Evolutionary conservation across 2,888 invertebrate genomes (phyloP), one percentile per base, ranked within the genome.

Genomic region (Caenorhabditis becei): DNA sequence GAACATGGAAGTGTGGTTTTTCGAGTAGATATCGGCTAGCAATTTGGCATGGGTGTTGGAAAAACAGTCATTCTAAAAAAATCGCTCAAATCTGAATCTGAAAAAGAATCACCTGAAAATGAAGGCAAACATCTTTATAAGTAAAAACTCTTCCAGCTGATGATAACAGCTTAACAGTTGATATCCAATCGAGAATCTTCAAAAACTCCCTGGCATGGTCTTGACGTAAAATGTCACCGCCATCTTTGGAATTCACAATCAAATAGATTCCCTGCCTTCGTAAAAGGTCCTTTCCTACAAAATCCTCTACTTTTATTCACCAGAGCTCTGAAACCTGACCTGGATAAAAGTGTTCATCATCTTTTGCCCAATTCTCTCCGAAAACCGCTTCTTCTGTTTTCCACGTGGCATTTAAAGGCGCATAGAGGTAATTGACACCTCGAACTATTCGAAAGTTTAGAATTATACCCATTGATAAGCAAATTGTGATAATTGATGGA

Each of bases 51-150:
- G 89, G 1, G 83, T 58, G 69, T 89, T 89, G 16, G 82, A 63
- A 77, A 89, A 89, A 49, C 89, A 89, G 23, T 87, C 83, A 67
- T 88, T 89, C 84, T 87, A 84, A 59, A n/a, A n/a, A n/a, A 89
- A 87, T 24, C 10, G 4, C 5, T 47, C 26, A 5, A 24, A 26
- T 5, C 10, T 18, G 16, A 53, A 54, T 11, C 18, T 20, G 35
- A 51, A 23, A 3, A 16, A 49, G 14, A 24, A 2, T 14, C 16
- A 82, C 85, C 75, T 85, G 86, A 72, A 86, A 86, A 37, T 70
- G 81, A 0, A 86, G 62, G 41, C 86, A 86, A 28, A 86, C 77
- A 70, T 86, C 84, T 20, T 70, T 65, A 58, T 86, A 86, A 8
- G 78, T 83, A 47, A 77, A 83, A 0, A 56, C 35, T 4, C 63